A percentile compares a stretch with the other conserved stretches of the same genome.
phyloP scores from a whole-genome alignment of 92 coral and sea anemone species.

The Nematostella vectensis region DNA sequence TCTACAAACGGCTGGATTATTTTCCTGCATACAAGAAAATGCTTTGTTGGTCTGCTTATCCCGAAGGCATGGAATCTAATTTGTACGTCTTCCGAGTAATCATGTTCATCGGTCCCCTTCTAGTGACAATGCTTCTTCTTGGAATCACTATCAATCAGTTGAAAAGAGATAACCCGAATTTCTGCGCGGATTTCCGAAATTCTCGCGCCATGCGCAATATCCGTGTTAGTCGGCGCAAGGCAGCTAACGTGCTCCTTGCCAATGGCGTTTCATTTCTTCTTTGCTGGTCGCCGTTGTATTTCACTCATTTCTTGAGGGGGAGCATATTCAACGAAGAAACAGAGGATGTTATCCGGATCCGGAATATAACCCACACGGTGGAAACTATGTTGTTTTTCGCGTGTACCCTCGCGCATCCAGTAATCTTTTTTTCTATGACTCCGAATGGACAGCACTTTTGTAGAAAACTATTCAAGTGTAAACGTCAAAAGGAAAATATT shows the following conservation, averaged over 20 bases:
- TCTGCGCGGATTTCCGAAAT: neutral
- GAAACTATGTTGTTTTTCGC: constrained; percentile 35
- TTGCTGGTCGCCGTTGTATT: constrained; percentile 57
- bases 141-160: constrained; percentile 26
- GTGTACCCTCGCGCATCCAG: constrained; percentile 47
- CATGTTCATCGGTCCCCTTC: constrained; percentile 21
- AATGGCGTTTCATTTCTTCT: constrained; percentile 39
- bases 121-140: constrained; percentile 26
- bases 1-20: neutral
- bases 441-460: too few species aligned
- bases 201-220: constrained; percentile 1
- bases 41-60: neutral
- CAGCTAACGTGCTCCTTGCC: constrained; percentile 42
- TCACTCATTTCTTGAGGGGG: too few species aligned
- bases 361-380: constrained; percentile 20
- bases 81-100: neutral
- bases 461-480: too few species aligned
- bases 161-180: constrained; percentile 10
- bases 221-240: constrained; percentile 32
- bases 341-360: neutral
- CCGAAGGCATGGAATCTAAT: neutral
- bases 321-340: neutral
- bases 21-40: neutral
- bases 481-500: too few species aligned
- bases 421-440: constrained; percentile 48